Percentiles rank a stretch among this genome's conserved stretches.
phyloP scores from a whole-genome alignment of 1,140 invertebrate species.

The Drosophila persimilis region DNA sequence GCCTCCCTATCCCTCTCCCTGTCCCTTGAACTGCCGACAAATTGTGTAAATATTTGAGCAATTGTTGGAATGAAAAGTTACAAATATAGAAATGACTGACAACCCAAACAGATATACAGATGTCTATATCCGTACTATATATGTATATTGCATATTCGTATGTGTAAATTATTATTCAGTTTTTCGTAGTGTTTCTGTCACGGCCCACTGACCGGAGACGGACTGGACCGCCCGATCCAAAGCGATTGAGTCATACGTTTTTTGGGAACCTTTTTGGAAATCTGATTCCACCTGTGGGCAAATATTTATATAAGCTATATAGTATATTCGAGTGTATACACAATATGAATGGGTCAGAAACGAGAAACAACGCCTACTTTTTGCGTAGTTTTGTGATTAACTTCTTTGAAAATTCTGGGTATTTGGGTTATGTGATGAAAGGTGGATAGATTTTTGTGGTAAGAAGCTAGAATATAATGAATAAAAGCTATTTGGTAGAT shows the following conservation, averaged over 20 bases:
- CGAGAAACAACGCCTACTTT: background rate
- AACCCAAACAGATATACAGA: background rate
- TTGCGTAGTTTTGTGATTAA: background rate
- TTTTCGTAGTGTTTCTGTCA: conserved; percentile 43
- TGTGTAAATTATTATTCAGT: conserved; percentile 39
- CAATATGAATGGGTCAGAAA: background rate
- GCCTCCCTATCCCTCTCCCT: too few relatives aligned
- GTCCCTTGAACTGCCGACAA: conserved; percentile 25
- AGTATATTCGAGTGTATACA: background rate
- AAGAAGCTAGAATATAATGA: too few relatives aligned
- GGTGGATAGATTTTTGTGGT: too few relatives aligned
- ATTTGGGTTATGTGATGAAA: too few relatives aligned
- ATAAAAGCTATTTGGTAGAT: too few relatives aligned
- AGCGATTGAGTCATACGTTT: conserved; percentile 45
- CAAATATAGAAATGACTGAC: conserved; percentile 45
- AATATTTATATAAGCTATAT: conserved; percentile 3
- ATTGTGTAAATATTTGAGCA: conserved; percentile 59
- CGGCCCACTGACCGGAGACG: conserved; percentile 34
- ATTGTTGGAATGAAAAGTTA: conserved; percentile 27
- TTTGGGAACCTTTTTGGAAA: conserved; percentile 41
- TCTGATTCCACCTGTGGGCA: conserved; percentile 8
- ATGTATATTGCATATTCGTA: conserved; percentile 16
- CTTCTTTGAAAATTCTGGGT: background rate
- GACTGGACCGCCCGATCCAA: conserved; percentile 1
- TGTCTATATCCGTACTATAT: conserved; percentile 5